Conservation (phyloP, 2,797 vertebrate species). For the Platalea minor region DNA sequence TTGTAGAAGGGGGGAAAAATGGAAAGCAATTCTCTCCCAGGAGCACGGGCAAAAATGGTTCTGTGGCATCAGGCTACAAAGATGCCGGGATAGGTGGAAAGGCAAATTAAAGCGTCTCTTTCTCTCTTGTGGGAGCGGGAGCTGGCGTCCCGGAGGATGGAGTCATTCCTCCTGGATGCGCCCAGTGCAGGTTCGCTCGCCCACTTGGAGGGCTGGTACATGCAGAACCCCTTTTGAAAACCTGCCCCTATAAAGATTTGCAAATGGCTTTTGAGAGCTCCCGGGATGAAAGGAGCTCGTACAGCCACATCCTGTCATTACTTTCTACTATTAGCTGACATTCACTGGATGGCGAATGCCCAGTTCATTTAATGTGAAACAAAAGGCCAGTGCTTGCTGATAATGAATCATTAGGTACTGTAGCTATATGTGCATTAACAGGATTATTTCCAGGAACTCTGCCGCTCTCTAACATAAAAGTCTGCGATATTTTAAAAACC, state of each 20-base stretch:
- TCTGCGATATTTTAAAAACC: background rate
- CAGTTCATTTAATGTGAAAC: constrained; percentile 53
- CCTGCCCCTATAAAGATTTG: constrained; percentile 19
- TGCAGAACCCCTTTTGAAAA: background rate
- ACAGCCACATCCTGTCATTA: constrained; percentile 27
- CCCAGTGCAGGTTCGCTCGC: fast-evolving
- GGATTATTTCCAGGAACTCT: constrained; percentile 34
- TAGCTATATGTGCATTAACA: constrained; percentile 29
- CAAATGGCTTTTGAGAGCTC: constrained; percentile 1
- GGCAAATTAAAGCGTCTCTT: background rate
- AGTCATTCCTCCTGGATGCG: background rate
- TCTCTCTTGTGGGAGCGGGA: background rate
- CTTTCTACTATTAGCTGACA: constrained; percentile 30
- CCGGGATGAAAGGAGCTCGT: background rate
- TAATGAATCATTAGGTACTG: constrained; percentile 33
- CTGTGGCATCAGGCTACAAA: background rate
- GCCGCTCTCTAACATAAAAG: background rate
- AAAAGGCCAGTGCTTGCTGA: constrained; percentile 5
- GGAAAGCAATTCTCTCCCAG: background rate
- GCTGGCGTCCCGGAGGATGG: fast-evolving
- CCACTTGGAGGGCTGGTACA: background rate
- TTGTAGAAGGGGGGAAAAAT: background rate
- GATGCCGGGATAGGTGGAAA: background rate
- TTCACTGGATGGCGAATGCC: constrained; percentile 12
- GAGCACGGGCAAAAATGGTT: background rate